Evolutionary conservation across 1,140 invertebrate genomes (phyloP), one percentile per base, ranked within the genome.

Genomic region (Mya arenaria): DNA sequence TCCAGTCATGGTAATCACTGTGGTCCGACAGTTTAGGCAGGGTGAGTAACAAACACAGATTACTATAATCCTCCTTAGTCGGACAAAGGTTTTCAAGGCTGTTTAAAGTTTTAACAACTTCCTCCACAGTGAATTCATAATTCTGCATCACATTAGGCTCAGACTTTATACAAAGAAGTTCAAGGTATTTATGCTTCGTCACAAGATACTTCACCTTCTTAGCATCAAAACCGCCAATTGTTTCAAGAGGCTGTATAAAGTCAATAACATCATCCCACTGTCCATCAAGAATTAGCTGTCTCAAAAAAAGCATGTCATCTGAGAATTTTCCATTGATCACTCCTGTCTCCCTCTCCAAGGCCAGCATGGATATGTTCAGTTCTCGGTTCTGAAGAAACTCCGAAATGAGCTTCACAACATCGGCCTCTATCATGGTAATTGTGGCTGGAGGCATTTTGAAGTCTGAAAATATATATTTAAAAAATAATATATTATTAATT

Each of bases 231-330:
- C 82, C 89, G n/a, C 93, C 95, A 0, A 97, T 83, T 17, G 86
- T 92, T 2, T 95, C 94, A n/a, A 99, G 93, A 0, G 98, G 98
- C 93, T 99, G 97, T 68, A 99, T 96, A 92, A 99, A 99, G 89
- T 99, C 97, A 23, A 99, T 93, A 0, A 97, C 97, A 92, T 99
- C 98, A 93, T 99, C 98, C 98, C 98, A 99, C 93, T 99, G 97
- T 32, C 98, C 98, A 93, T 99, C 98, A 15, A 99, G 94, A 85
- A 99, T 98, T 15, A 99, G 88, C 86, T 93, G 98, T 17, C 98
- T 94, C 4, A 99, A 94, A 91, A 99, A 99, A 0, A 99, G 94
- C 0, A 98, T 95, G 92, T 99, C 98, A 91, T 99, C 97, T 93
- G 94, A 96, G 95, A 93, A 97, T 93, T 89, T 95, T 28, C 95